Base-by-base conservation (phyloP, 2,797 vertebrate genomes). In the Sarcophilus harrisii region DNA sequence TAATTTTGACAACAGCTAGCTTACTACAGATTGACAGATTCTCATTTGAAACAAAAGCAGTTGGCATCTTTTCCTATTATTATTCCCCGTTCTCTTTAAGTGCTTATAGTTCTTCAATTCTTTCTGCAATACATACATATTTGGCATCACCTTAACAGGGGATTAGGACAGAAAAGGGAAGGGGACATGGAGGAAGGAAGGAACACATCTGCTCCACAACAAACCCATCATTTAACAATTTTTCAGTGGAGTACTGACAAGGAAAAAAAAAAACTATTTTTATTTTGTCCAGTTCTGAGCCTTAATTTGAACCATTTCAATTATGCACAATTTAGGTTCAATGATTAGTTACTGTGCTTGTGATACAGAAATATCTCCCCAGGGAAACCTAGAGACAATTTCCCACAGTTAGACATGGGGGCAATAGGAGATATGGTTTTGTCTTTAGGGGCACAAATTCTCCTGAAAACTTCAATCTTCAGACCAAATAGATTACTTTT, bases 401-500 rank as follows among this genome's bases (percentile, higher is more conserved):
- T 8, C 11, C 2, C 0, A 30, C 16, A 0, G 16, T 1, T 49
- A 57, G 90, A 54, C 32, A 1, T 1, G 1, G 57, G 1, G 2
- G 89, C 0, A 94, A 95, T 0, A 58, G 93, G 91, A 93, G 62
- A 90, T 92, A 45, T 94, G 60, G 58, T 38, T 90, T 97, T 62
- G 94, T 93, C 92, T 95, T 87, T 32, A 94, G 87, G 45, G 81
- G 96, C 94, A 94, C 0, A 57, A 94, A 95, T 1, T 59, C 87
- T 90, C 94, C 94, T 89, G 91, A 94, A 97, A 93, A 81, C 18
- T 38, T 73, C 94, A 94, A 29, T 58, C 97, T 98, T 93, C 32
- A 45, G 92, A 90, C 92, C 95, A 92, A 97, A 94, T 58, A 97
- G 93, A 97, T 97, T 95, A 90, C 94, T 96, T 96, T 97, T 93